A percentile compares a stretch with the other conserved stretches of the same genome.
phyloP scores from a whole-genome alignment of 1,140 invertebrate species.

The Triops longicaudatus region DNA sequence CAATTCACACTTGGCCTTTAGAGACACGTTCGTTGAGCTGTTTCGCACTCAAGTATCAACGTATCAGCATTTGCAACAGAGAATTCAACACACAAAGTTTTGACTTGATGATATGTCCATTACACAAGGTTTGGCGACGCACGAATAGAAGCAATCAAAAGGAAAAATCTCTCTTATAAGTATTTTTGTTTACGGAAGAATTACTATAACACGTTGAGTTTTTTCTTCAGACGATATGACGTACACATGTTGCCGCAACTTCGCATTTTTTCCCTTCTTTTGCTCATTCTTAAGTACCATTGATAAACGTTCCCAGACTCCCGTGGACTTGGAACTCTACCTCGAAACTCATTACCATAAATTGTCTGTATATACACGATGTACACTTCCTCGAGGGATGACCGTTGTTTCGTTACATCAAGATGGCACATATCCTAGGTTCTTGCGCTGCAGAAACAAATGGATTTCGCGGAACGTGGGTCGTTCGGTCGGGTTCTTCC shows the following conservation, averaged over 20 bases:
- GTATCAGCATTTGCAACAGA: not conserved
- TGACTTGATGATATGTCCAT: not conserved
- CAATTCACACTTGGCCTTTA: not conserved
- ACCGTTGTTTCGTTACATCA: not conserved
- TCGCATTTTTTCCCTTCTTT: not conserved
- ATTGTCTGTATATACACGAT: not conserved
- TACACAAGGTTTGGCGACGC: not conserved
- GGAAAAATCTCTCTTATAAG: not conserved
- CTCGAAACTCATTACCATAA: not conserved
- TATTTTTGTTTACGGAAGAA: not conserved
- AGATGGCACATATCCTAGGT: conserved; percentile 44
- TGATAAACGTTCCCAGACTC: not conserved
- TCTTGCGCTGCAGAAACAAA: conserved; percentile 60
- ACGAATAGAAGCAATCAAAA: not conserved
- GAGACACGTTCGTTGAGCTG: not conserved
- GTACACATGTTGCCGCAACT: not conserved
- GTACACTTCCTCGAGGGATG: not conserved
- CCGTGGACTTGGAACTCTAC: not conserved
- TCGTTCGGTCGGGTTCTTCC: conserved; percentile 51
- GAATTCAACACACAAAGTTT: not conserved
- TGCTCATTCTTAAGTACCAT: not conserved
- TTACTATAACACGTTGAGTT: not conserved
- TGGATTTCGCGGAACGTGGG: conserved; percentile 65
- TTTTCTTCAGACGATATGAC: not conserved
- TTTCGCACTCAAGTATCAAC: not conserved